Base-by-base conservation (phyloP, 2,888 invertebrate genomes). In the Chelonus formosanus region DNA sequence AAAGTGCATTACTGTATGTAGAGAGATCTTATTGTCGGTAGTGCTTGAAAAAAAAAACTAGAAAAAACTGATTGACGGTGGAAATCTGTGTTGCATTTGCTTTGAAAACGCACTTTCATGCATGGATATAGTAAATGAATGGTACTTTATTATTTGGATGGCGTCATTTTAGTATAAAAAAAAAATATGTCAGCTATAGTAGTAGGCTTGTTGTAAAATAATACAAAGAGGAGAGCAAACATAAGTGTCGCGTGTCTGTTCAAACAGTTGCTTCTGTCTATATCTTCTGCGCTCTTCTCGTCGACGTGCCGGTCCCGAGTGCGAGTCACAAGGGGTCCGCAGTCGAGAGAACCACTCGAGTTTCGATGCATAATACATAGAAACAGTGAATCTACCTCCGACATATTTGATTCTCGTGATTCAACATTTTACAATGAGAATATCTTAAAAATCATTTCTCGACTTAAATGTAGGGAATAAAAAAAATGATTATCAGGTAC, bases 231-330 rank as follows among this genome's bases (percentile, higher is more conserved):
- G 70, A 71, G 73, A 73, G 74, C 73, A 75, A 78, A 78, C 76
- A 78, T 72, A 75, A 83, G 82, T 82, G 82, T 80, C 81, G 79
- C 75, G 77, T 80, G 80, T 82, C 82, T 82, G 78, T 82, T 83
- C 78, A 83, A 81, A 83, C 77, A 79, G 78, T 80, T 78, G 76
- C 71, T 76, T 74, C 72, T 69, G 70, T 69, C 65, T 67, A 48
- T 54, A 52, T 48, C 47, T 58, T 63, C 64, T 50, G 50, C 52
- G 44, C 47, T 57, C 50, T 48, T 50, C 58, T 36, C 7, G 47
- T 47, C 47, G n/a, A 7, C 47, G 47, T 20, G 7, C 8, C 20
- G 7, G 59, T 35, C 10, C 54, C 35, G 67, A 50, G 60, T 35
- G 48, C 61, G 56, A 56, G 47, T 35, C 44, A 62, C 60, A 59